Percentiles rank a stretch among this genome's conserved stretches.
These are phyloP conservation scores for Myathropa florea DNA, from an alignment of 2,888 invertebrate genomes.

Conservation along the genomic window DNA sequence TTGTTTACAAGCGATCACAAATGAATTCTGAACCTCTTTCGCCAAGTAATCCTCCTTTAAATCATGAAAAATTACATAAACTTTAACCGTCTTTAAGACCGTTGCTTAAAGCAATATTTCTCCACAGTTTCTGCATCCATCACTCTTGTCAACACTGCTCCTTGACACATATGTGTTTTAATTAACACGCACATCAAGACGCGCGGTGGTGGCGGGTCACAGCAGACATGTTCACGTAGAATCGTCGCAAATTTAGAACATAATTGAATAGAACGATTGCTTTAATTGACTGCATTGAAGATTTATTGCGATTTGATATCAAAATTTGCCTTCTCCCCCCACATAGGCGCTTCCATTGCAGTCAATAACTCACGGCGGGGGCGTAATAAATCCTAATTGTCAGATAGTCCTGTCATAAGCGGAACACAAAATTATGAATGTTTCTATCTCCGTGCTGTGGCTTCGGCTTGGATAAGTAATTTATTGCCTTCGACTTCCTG, in stretches of 20 bases:
- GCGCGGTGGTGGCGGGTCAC: too few relatives aligned
- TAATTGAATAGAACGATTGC: conserved; percentile 12
- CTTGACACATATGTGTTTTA: background rate
- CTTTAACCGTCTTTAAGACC: too few relatives aligned
- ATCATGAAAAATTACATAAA: too few relatives aligned
- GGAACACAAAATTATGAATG: conserved; percentile 38
- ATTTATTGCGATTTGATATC: conserved; percentile 11
- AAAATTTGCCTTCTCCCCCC: background rate
- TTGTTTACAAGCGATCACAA: too few relatives aligned
- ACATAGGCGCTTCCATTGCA: too few relatives aligned
- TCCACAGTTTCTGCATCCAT: too few relatives aligned
- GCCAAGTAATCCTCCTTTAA: too few relatives aligned
- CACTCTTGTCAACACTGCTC: background rate
- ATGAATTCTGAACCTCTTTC: too few relatives aligned
- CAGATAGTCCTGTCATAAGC: conserved; percentile 32
- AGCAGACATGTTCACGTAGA: too few relatives aligned
- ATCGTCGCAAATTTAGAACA: background rate
- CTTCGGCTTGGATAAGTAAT: conserved; percentile 8
- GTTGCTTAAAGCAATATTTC: too few relatives aligned
- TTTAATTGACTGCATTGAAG: conserved; percentile 15
- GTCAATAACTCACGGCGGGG: background rate
- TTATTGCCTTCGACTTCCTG: conserved; percentile 5
- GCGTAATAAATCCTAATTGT: conserved; percentile 35
- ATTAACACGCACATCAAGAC: too few relatives aligned
- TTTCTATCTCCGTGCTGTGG: background rate